phyloP scores from a whole-genome alignment of 2,797 vertebrate genomes.

The Cryptoprocta ferox region DNA sequence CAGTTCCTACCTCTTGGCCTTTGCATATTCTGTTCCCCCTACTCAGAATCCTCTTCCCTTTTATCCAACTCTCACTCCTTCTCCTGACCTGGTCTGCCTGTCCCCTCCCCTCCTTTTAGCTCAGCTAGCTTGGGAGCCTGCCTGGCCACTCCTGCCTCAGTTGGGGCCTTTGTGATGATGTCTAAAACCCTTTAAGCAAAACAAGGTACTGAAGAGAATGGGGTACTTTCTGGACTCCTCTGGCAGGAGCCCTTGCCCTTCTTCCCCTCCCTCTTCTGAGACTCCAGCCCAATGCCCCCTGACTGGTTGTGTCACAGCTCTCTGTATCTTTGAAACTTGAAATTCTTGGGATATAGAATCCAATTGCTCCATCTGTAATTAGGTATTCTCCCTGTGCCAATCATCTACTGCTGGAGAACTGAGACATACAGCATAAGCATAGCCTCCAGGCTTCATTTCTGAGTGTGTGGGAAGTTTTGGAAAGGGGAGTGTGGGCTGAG shows the following conservation, averaged over 20 bases:
- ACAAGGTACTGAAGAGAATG: background rate
- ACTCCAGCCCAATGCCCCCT: background rate
- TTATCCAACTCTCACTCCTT: background rate
- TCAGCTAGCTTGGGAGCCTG: background rate
- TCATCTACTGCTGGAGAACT: background rate
- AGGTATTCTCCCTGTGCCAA: constrained; percentile 18
- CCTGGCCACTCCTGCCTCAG: background rate
- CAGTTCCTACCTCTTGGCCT: background rate
- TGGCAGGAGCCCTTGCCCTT: background rate
- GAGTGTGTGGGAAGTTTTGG: background rate
- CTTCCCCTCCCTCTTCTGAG: background rate
- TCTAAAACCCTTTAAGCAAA: background rate
- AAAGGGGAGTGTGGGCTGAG: background rate
- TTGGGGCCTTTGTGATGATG: background rate
- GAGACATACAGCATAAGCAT: background rate
- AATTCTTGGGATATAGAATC: background rate
- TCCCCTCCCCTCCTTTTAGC: background rate
- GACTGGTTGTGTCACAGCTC: background rate
- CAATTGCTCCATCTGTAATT: background rate
- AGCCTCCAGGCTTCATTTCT: background rate
- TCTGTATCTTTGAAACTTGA: constrained; percentile 31
- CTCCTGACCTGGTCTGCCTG: background rate
- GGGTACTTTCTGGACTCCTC: background rate
- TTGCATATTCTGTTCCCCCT: background rate
- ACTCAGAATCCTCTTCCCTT: background rate